Evolutionary conservation across 2,888 invertebrate genomes (phyloP), one percentile per base, ranked within the genome.

Genomic region (Synergus itoensis): DNA sequence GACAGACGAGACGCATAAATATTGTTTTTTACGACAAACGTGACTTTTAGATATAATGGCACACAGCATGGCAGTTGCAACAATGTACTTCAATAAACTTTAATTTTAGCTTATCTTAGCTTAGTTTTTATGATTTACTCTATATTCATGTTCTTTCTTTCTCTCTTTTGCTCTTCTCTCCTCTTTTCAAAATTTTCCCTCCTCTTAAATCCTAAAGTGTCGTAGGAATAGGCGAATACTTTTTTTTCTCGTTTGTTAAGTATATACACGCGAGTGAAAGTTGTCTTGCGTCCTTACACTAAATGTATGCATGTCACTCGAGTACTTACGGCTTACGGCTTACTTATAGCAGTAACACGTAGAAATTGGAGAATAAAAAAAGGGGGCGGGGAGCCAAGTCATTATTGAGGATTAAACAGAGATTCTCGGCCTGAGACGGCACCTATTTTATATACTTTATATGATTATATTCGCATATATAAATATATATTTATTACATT

Each of bases 41-140:
- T 89, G 89, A 88, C 84, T 88, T 85, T 82, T 86, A 89, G 76
- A 87, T 90, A 89, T 91, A 92, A 92, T 92, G 91, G 91, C 92
- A 92, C 91, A 91, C 90, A 91, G 91, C 91, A 90, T 92, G 91
- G 92, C 92, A 91, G 91, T 92, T 91, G 90, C 90, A 91, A 91
- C 90, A 90, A 91, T 90, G 85, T 90, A 90, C 86, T 90, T 90
- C 86, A 84, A 90, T 91, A 88, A 89, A 89, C 86, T 87, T 86
- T 80, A 83, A 81, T 84, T 86, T 83, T 81, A 82, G 81, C 79
- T 84, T 86, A 86, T 84, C 82, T 83, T 82, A 82, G 76, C 81
- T 83, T 84, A 82, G 11, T 62, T 63, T 77, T 77, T 79, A 73
- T 65, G 36, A 65, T 43, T 77, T 78, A 45, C 67, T 73, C 60